Conservation (phyloP, 30 jellyfish, hydroid and myxozoan genomes). For the Cassiopea xamachana region DNA sequence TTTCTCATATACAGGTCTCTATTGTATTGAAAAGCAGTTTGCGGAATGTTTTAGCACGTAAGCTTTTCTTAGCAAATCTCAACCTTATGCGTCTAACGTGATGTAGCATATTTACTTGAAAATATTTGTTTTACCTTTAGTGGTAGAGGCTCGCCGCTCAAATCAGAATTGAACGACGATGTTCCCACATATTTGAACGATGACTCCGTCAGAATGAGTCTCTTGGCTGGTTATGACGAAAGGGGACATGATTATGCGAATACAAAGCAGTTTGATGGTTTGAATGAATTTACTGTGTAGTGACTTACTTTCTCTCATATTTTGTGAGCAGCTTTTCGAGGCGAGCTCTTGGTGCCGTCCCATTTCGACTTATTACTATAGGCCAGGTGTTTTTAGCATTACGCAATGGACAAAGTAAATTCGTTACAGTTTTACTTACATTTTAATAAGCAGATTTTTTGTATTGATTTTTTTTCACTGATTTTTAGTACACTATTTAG, state of each 20-base stretch:
- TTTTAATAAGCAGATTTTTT: too few species aligned
- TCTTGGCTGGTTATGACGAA: slow-evolving; percentile 18
- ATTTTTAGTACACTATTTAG: too few species aligned
- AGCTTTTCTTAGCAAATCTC: too few species aligned
- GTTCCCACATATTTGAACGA: slow-evolving; percentile 16
- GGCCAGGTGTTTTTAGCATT: background rate
- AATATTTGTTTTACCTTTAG: background rate
- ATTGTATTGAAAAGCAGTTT: too few species aligned
- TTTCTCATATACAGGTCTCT: background rate
- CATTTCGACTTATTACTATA: background rate
- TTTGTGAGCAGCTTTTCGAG: background rate
- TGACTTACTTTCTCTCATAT: background rate
- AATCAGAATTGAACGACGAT: background rate
- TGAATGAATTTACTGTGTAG: slow-evolving; percentile 12
- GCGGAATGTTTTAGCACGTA: too few species aligned
- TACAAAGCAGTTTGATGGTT: background rate
- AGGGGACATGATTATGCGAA: slow-evolving; percentile 10
- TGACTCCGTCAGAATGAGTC: slow-evolving; percentile 21
- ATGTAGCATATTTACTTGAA: background rate
- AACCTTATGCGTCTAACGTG: background rate
- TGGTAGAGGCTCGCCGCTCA: background rate
- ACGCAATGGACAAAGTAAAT: background rate
- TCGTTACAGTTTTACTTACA: background rate
- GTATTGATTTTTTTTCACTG: background rate
- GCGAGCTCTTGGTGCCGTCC: background rate